A percentile compares a stretch with the other conserved stretches of the same genome.
Evolutionary conservation across 2,888 invertebrate genomes (phyloP).

Genomic region (Hydrotaea cyrtoneurina): DNA sequence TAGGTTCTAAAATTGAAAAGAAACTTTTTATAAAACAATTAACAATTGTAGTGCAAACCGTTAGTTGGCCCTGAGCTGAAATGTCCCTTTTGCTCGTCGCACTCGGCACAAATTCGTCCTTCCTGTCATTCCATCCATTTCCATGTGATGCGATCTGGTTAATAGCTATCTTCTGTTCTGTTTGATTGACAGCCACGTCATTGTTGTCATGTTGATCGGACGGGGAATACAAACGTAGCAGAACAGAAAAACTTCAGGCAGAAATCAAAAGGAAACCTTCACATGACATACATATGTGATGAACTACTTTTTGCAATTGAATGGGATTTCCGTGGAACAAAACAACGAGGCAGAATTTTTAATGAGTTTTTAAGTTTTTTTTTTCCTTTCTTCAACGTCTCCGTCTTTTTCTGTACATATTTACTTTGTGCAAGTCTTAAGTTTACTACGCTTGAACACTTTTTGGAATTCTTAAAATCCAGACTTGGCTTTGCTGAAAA

Average conservation of each 20-base stretch:
- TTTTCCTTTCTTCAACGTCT: not conserved
- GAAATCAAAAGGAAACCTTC: not conserved
- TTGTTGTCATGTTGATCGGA: constrained; percentile 58
- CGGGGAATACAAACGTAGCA: not conserved
- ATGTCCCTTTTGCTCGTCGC: not conserved
- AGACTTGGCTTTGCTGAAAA: not conserved
- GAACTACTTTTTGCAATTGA: constrained; percentile 14
- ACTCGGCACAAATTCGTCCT: not conserved
- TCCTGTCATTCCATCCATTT: not conserved
- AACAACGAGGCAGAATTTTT: constrained; percentile 31
- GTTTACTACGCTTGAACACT: constrained; percentile 71
- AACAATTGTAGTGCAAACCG: constrained; percentile 21
- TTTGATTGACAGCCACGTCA: constrained; percentile 61
- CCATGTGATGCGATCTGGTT: constrained; percentile 7
- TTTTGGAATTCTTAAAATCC: constrained; percentile 71
- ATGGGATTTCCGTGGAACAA: constrained; percentile 10
- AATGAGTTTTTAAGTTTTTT: constrained; percentile 25
- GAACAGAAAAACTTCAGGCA: not conserved
- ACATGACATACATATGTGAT: constrained; percentile 13
- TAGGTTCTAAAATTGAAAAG: not conserved
- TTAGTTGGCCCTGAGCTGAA: not conserved
- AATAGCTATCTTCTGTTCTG: constrained; percentile 14
- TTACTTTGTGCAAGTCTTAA: not conserved
- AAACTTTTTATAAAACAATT: constrained; percentile 45
- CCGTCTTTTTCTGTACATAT: too few species aligned